These are phyloP conservation scores for Papilio gigon DNA, from an alignment of 2,888 invertebrate species.

Conservation along the genomic window DNA sequence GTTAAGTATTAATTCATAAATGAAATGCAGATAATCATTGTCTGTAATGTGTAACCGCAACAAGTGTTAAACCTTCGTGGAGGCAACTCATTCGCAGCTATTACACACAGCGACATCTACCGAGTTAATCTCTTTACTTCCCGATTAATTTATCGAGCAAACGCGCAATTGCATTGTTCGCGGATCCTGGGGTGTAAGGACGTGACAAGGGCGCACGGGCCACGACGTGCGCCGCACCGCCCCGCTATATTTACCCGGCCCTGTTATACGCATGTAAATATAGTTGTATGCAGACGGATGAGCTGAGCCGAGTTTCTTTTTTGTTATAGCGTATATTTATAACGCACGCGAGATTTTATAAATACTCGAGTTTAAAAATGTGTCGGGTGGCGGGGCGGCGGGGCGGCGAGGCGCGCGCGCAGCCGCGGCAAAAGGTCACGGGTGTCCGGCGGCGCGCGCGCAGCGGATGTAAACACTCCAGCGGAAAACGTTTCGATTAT, in stretches of 20 bases:
- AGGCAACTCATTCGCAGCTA: too few relatives aligned
- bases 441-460: conserved; percentile 48
- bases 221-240: conserved; percentile 55
- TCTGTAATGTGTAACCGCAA: too few relatives aligned
- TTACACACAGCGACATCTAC: too few relatives aligned
- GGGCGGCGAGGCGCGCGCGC: not conserved
- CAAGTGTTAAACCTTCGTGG: too few relatives aligned
- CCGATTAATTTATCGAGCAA: not conserved
- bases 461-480: conserved; percentile 19
- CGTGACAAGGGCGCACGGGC: conserved; percentile 45
- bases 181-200: conserved; percentile 30
- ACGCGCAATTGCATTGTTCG: not conserved
- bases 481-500: conserved; percentile 1
- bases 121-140: too few relatives aligned
- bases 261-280: conserved; percentile 62
- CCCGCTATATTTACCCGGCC: conserved; percentile 64
- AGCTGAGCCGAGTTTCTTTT: conserved; percentile 47
- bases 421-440: conserved; percentile 60
- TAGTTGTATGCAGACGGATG: conserved; percentile 59
- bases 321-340: conserved; percentile 56
- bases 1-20: too few relatives aligned
- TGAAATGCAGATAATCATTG: too few relatives aligned
- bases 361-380: conserved; percentile 62
- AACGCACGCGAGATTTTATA: conserved; percentile 56
- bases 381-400: conserved; percentile 59